Evolutionary conservation across 2,888 invertebrate species (phyloP), one percentile per base, ranked within the genome.

Genomic region (Agrochola lychnidis): DNA sequence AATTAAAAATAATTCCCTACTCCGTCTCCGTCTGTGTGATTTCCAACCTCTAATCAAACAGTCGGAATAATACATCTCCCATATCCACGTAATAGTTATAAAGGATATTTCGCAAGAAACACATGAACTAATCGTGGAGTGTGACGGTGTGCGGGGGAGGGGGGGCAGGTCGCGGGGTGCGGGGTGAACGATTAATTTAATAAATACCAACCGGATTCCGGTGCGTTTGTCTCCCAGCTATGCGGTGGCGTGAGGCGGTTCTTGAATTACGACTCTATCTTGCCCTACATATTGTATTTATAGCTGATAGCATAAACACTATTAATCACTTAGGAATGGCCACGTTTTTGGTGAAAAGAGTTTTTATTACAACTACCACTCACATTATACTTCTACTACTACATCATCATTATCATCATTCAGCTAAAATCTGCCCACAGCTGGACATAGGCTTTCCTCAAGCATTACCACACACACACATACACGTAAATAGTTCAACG

Each of bases 151-250:
- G 70, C 78, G 85, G 86, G 68, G 78, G 81, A 85, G 78, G 83
- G 56, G 25, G 62, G 10, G 42, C 30, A 42, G 81, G 62, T 70
- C 62, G 82, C 42, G 64, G 16, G 86, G 78, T 79, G 88, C 81
- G 88, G 89, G 91, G 90, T 86, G 91, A 89, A 88, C 94, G 93
- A 95, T 95, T 95, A 94, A 95, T 95, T 94, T 94, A 94, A 94
- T 95, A 95, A 95, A 95, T 95, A 94, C 94, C 94, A 90, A 92
- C 91, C 91, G 95, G 92, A 95, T 95, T 93, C 95, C 94, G 78
- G 91, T 90, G 92, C 94, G 94, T 94, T 94, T 94, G 94, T 95
- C 94, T 93, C 92, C 91, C 72, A 93, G 93, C 89, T 93, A 94
- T 94, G 93, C 91, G 92, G 78, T 73, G 91, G 89, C 93, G 90